Evolutionary conservation across 2,797 vertebrate genomes (phyloP).

Genomic region (Platalea minor): DNA sequence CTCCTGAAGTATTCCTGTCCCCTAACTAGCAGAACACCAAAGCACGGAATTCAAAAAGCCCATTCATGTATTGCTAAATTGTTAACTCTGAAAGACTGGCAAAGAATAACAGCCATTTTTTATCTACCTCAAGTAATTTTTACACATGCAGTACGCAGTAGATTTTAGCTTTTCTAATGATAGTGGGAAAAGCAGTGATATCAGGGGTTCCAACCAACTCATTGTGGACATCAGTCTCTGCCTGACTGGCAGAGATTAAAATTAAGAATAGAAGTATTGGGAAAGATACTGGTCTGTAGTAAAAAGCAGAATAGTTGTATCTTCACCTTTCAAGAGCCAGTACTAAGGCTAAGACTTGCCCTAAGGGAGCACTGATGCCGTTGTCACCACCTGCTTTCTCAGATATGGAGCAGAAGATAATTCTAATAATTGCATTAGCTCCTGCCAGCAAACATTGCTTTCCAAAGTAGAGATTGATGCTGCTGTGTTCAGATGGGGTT

Average conservation of each 20-base stretch:
- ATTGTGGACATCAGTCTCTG: neutral
- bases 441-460: neutral
- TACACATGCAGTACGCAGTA: neutral
- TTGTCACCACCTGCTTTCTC: neutral
- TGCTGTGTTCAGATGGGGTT: neutral
- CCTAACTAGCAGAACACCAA: neutral
- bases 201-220: neutral
- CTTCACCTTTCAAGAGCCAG: neutral
- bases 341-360: neutral
- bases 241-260: neutral
- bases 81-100: neutral
- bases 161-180: neutral
- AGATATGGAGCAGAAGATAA: neutral
- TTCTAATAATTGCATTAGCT: neutral
- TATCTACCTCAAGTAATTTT: neutral
- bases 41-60: neutral
- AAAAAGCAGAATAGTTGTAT: neutral
- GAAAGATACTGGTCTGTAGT: neutral
- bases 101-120: neutral
- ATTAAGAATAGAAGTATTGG: neutral
- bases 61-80: neutral
- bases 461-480: neutral
- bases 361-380: neutral
- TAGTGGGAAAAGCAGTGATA: neutral
- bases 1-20: neutral